Base-by-base conservation (phyloP, 2,888 invertebrate species). In the Quadriops clusia region DNA sequence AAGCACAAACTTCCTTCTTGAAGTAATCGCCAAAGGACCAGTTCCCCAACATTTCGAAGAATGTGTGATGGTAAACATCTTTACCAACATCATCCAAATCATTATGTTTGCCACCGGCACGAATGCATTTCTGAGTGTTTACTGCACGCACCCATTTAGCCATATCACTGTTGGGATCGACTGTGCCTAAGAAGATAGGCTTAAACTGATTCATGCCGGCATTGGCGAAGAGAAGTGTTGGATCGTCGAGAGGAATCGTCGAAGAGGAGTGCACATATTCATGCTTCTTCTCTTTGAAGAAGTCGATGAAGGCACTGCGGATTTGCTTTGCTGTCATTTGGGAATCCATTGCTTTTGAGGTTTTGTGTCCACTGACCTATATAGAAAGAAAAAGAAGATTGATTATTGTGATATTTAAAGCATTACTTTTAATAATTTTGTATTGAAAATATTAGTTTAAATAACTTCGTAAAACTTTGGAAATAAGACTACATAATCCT, bases 1-100 rank as follows among this genome's bases (percentile, higher is more conserved):
- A 97, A 0, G 75, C 50, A 64, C 95, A 95, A 40, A 93, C 82
- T 65, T 99, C 97, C 62, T 82, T 84, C 73, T 98, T 98, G 60
- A 98, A 99, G 58, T 97, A 99, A 62, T 98, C 95, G n/a, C 97
- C 97, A 66, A 98, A 99, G 0, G 97, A 98, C 98, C 98, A 99
- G 60, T 98, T 99, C 5, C 98, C 98, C 70, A 99, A 73, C 98
- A 99, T 99, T 68, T 99, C 98, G 64, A 99, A 99, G 64, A 97
- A 99, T 3, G 98, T 99, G 53, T 99, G 98, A 68, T 99, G 98
- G 54, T 98, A 98, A 2, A 95, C 93, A 68, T 99, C 98, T 65
- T 97, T 97, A 17, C 98, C 98, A 6, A 98, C 98, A 68, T 98
- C 98, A 64, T 99, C 98, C 36, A 99, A 66, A 63, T 99, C 98